Base-by-base conservation (phyloP, 2,113 vertebrate species). In the Pteropus alecto region DNA sequence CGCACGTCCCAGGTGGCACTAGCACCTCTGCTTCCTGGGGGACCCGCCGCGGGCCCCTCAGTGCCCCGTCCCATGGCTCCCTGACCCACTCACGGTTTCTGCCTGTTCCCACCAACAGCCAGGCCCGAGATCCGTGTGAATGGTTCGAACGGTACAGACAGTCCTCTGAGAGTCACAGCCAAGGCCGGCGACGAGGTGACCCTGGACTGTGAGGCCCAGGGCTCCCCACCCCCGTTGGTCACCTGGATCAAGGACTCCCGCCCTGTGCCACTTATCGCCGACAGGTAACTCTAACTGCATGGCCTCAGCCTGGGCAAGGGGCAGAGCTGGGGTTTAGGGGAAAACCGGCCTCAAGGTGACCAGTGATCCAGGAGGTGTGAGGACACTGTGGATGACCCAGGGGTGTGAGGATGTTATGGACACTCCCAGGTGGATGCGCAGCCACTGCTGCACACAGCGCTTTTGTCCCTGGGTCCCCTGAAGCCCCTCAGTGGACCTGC, bases 131-230 rank as follows among this genome's bases (percentile, higher is more conserved):
- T 99, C 94, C 96, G 35, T 0, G 95, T 97, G 86, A 98, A 87
- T 0, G 97, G 94, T 97, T 98, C 98, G 0, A 90, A 94, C 1
- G 96, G 97, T 33, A 77, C 70, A 0, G 95, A 95, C 0, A 81
- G 92, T 35, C 96, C 98, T 3, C 84, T 99, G 65, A 97, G 96
- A 33, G 88, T 99, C 98, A 98, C 98, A 0, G 98, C 98, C 14
- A 98, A 98, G 83, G 98, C 98, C 14, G 99, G 99, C 1, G 98
- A 99, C 14, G 99, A 99, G 95, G 98, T 99, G 92, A 99, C 98
- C 63, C 98, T 99, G 65, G 99, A 99, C 58, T 99, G 99, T 0
- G 99, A 99, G 82, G 99, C 95, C 61, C 97, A 98, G 5, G 99
- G 99, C 28, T 96, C 86, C 43, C 99, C 99, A 0, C 94, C 98